Evolutionary conservation across 2,888 invertebrate species (phyloP), one percentile per base, ranked within the genome.

Genomic region (Eupsilia transversa): DNA sequence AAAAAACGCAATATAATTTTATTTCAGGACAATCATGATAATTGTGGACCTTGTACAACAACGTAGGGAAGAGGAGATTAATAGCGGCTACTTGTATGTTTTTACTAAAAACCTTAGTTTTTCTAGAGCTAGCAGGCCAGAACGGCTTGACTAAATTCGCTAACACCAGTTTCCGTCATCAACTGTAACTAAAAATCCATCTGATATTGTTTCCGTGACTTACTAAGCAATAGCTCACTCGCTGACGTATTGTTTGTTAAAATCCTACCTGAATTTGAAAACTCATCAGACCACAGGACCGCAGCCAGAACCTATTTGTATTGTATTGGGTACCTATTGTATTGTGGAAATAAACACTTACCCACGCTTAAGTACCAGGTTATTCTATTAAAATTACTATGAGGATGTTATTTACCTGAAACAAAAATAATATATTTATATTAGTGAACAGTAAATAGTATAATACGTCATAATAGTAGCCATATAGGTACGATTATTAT

Each of bases 401-500:
- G n/a, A 43, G 27, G 46, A 59, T 61, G 46, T 49, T 68, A 41
- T 67, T 82, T 83, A 85, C 82, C 82, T 83, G 83, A 46, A 83
- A 83, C 74, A 67, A 75, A 73, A 60, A 71, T 30, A 54, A 49
- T 30, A 0, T n/a, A 46, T 52, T 33, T 0, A 27, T 3, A 41
- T 57, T 38, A 71, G 9, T 43, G 3, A 27, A 17, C 35, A 43
- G 5, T 35, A 1, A 10, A 27, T 56, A 27, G 10, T 17, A 6
- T 27, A 46, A 46, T 38, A 43, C 33, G 9, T 30, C 7, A 6
- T 23, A 38, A 7, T 5, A n/a, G 20, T 49, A 3, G n/a, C 30
- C 17, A 20, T 3, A 12, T 30, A n/a, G 1, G 9, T 35, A 17
- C 30, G 23, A 30, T 35, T 27, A 72, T 9, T 35, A 46, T 23